These are phyloP conservation scores for Holacanthus passer DNA, from an alignment of 2,113 vertebrate species.

Conservation along the genomic window DNA sequence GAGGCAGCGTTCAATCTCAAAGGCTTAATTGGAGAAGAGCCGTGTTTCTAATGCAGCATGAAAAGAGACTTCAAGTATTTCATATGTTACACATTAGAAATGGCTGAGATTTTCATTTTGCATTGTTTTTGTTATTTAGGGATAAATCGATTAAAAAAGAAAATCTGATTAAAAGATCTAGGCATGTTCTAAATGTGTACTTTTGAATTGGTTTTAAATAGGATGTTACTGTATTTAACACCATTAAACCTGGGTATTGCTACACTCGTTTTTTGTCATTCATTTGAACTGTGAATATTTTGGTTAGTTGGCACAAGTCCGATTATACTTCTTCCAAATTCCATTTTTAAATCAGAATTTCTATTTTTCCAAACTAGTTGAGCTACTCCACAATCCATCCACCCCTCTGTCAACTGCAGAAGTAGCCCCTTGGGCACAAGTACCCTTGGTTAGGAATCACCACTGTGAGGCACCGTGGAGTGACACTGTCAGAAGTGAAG, in stretches of 20 bases:
- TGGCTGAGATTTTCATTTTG: no score
- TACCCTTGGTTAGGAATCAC: neutral
- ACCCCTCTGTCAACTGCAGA: neutral
- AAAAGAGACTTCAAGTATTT: neutral
- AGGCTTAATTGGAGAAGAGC: neutral
- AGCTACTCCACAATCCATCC: neutral
- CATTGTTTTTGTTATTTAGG: no score
- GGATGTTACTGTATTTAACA: neutral
- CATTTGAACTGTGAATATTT: no score
- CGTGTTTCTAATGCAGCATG: neutral
- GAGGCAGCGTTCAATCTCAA: neutral
- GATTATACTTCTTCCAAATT: no score
- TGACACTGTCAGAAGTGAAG: conserved; percentile 4
- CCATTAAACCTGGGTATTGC: no score
- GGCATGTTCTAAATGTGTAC: neutral
- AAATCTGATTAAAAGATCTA: neutral
- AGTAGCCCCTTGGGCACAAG: neutral
- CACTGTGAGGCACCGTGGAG: neutral
- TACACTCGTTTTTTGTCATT: no score
- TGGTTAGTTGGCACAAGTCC: no score
- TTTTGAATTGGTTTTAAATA: neutral
- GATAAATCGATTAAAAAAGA: neutral
- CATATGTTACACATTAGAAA: no score
- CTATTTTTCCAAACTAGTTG: neutral
- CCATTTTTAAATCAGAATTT: neutral